Evolutionary conservation across 2,113 vertebrate species (phyloP), one percentile per base, ranked within the genome.

Genomic region (Eolophus roseicapilla): DNA sequence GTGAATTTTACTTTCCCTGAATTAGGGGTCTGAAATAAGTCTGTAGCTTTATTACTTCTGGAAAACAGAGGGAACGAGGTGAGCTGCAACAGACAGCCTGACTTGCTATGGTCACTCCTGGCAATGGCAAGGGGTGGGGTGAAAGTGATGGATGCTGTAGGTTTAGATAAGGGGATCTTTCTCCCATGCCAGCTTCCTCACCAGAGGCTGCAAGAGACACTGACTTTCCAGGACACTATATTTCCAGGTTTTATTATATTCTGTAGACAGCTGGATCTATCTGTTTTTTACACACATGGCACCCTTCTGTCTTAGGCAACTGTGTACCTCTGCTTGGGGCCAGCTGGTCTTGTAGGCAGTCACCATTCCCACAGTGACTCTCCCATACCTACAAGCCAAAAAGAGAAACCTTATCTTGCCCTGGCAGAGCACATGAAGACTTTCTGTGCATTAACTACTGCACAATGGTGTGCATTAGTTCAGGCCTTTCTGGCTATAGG

Each of bases 311-410:
- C 16, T 81, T 12, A 70, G 47, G n/a, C 0, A 2, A 33, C 20
- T 29, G 8, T 0, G 0, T 33, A 55, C 7, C 53, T 73, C 33
- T 74, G 29, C 44, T 52, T 20, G 41, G 59, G 44, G 23, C 25
- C 49, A 77, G 27, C 24, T 0, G 1, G 18, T 49, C 62, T 44
- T 73, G 29, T 44, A 83, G 47, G 28, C 37, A 60, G 39, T 55
- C 67, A 83, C 28, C 33, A 4, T 53, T 5, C 17, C 21, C 60
- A 44, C 13, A 71, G 13, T 85, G 35, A 60, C 29, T 41, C 16
- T 85, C 14, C 20, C 0, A 0, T 39, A 59, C 49, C 13, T 57
- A 37, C 19, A 59, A 68, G 31, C 20, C 3, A 1, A 78, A 53
- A 65, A 37, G 11, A 64, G 47, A 76, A 80, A 52, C 27, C 8